Evolutionary conservation across 2,797 vertebrate genomes (phyloP).

Genomic region (Florisuga fusca): DNA sequence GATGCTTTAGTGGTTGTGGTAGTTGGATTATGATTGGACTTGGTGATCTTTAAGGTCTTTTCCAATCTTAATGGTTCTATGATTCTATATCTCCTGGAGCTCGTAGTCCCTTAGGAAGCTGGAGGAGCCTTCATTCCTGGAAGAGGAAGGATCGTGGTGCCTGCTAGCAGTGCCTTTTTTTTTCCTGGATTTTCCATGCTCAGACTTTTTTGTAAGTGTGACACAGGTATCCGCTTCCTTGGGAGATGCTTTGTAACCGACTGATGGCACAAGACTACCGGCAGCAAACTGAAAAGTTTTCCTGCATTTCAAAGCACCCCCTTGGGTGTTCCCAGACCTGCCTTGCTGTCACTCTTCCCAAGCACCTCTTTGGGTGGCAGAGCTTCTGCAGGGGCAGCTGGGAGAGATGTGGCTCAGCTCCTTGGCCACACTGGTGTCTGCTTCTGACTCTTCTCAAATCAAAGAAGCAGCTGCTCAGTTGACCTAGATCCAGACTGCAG

Average conservation of each 20-base stretch:
- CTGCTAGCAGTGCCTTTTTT: neutral
- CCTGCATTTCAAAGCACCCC: neutral
- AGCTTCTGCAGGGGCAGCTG: neutral
- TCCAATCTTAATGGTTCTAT: too few relatives aligned
- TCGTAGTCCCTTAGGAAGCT: neutral
- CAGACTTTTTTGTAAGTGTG: neutral
- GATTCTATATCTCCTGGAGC: neutral
- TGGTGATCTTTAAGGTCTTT: too few relatives aligned
- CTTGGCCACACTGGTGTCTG: neutral
- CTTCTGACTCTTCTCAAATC: neutral
- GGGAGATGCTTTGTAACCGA: neutral
- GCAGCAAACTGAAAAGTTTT: neutral
- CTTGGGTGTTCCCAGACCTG: neutral
- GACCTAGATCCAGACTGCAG: neutral
- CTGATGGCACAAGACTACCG: neutral
- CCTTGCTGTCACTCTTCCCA: neutral
- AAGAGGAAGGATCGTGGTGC: neutral
- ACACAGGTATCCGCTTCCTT: neutral
- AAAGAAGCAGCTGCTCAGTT: neutral
- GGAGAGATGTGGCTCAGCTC: fast-evolving
- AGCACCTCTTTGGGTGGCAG: neutral
- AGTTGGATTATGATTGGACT: too few relatives aligned
- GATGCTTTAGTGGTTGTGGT: too few relatives aligned
- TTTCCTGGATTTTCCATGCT: neutral
- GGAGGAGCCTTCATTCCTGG: neutral